Conservation (phyloP, 2,797 vertebrate genomes). For the Sebastolobus altivelis region DNA sequence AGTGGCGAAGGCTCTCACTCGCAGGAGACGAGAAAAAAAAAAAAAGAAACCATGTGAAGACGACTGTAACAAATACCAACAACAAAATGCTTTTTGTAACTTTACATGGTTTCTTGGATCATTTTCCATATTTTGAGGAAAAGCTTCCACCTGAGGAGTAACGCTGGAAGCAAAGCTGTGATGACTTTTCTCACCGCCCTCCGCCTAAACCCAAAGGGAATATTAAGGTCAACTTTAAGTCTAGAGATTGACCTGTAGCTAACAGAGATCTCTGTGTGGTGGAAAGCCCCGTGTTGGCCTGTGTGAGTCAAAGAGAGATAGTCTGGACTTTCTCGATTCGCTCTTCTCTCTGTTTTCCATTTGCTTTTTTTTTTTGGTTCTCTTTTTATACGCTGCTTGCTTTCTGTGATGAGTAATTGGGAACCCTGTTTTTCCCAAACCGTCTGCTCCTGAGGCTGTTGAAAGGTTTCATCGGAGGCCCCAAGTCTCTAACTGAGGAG, state of each 20-base stretch:
- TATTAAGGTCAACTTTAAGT: constrained; percentile 59
- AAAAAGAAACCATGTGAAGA: constrained; percentile 66
- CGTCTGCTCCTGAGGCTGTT: constrained; percentile 53
- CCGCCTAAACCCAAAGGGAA: constrained; percentile 73
- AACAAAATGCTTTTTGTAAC: constrained; percentile 61
- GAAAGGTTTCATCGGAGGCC: constrained; percentile 61
- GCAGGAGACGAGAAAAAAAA: constrained; percentile 40
- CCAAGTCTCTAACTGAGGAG: constrained; percentile 48
- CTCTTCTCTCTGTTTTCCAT: constrained; percentile 46
- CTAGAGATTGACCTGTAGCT: constrained; percentile 70
- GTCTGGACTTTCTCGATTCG: constrained; percentile 55
- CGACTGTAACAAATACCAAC: constrained; percentile 58
- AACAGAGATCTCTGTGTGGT: constrained; percentile 53
- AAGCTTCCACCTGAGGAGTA: constrained; percentile 61
- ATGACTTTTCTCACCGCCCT: constrained; percentile 66
- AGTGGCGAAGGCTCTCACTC: constrained; percentile 45
- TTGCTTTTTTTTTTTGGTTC: constrained; percentile 19
- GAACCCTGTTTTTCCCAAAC: constrained; percentile 24
- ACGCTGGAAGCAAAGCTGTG: constrained; percentile 68
- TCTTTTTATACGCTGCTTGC: constrained; percentile 56
- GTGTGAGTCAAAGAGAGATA: constrained; percentile 50
- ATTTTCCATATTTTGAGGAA: constrained; percentile 63
- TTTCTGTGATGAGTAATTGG: constrained; percentile 64
- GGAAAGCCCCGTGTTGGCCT: constrained; percentile 28
- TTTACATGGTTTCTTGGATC: constrained; percentile 73